Conservation (phyloP, 2,113 vertebrate species). For the Synchiropus splendidus region DNA sequence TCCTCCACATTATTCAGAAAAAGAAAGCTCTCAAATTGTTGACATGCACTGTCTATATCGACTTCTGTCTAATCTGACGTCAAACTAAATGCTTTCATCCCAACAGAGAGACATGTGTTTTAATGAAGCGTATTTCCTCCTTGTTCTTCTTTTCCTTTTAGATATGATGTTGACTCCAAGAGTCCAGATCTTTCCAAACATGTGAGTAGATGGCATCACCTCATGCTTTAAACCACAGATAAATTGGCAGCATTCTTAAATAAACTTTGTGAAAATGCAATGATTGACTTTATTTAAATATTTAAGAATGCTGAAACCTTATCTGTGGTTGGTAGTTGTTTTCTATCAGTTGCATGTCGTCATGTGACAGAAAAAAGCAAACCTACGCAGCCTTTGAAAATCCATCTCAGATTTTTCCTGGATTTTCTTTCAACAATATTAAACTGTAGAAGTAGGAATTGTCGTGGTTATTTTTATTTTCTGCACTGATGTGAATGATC, state of each 20-base stretch:
- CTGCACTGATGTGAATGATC: not conserved
- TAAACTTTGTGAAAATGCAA: too few species aligned
- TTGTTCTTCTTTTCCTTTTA: slow-evolving; percentile 43
- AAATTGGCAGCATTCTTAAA: slow-evolving; percentile 15
- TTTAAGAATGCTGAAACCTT: slow-evolving; percentile 6
- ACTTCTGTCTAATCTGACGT: too few species aligned
- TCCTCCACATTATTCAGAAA: too few species aligned
- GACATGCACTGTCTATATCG: too few species aligned
- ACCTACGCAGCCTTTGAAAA: slow-evolving; percentile 6
- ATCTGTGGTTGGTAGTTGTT: slow-evolving; percentile 18
- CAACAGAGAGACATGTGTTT: too few species aligned
- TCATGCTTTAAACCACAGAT: slow-evolving; percentile 17
- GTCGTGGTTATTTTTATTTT: not conserved
- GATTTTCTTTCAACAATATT: too few species aligned
- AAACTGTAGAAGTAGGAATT: not conserved
- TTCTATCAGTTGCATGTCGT: slow-evolving; percentile 21
- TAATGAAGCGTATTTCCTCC: not conserved
- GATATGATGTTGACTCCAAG: slow-evolving; percentile 93
- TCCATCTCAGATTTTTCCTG: too few species aligned
- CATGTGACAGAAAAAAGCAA: slow-evolving; percentile 43
- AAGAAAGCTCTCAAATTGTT: too few species aligned
- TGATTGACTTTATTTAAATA: slow-evolving; percentile 4
- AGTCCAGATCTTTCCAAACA: slow-evolving; percentile 93
- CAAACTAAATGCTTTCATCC: too few species aligned
- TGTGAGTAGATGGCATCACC: slow-evolving; percentile 64